phyloP scores from a whole-genome alignment of 2,113 vertebrate species.

The Alligator sinensis region DNA sequence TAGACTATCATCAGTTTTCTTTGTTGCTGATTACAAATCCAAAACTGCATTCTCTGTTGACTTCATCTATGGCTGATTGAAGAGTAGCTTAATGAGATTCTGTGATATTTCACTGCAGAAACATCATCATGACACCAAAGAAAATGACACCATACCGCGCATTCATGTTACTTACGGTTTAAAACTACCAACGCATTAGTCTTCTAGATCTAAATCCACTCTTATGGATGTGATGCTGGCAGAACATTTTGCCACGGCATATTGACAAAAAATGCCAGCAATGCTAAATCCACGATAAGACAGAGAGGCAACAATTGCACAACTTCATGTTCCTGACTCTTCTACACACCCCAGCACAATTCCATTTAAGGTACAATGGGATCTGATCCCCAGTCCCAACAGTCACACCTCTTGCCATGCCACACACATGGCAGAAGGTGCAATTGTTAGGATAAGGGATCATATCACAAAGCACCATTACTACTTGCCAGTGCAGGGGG shows the following conservation, averaged over 20 bases:
- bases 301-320: not conserved
- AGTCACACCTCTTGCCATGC: too few relatives aligned
- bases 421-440: too few relatives aligned
- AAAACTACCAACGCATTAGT: not conserved
- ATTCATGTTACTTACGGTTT: too few relatives aligned
- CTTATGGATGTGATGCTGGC: fast-evolving
- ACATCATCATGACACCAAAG: conserved; percentile 12
- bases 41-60: not conserved
- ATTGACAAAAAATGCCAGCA: not conserved
- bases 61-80: not conserved
- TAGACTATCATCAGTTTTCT: not conserved
- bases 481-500: too few relatives aligned
- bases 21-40: not conserved
- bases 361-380: too few relatives aligned
- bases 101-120: conserved; percentile 4
- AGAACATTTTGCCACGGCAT: not conserved
- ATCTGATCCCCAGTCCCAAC: too few relatives aligned
- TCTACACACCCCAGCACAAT: too few relatives aligned
- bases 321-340: not conserved
- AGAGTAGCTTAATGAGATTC: not conserved
- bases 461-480: too few relatives aligned
- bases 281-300: not conserved
- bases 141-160: not conserved
- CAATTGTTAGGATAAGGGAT: too few relatives aligned
- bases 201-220: not conserved